Percentiles rank a stretch among this genome's conserved stretches.
Conservation (phyloP, 2,113 vertebrate genomes). For the Calyptommatus sinebrachiatus region DNA sequence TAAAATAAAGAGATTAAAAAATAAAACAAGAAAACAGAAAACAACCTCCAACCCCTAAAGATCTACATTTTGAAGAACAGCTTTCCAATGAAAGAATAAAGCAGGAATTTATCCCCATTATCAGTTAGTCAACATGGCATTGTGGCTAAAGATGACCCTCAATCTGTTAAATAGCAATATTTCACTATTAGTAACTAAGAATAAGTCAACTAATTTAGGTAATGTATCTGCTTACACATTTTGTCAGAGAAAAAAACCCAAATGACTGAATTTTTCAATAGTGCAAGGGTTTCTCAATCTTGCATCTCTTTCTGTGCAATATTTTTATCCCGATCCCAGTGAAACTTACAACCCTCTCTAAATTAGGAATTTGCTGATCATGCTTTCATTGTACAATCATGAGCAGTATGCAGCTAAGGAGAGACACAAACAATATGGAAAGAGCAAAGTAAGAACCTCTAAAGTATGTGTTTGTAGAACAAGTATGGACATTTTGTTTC, state of each 20-base stretch:
- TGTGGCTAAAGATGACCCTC: constrained; percentile 17
- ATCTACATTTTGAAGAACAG: background rate
- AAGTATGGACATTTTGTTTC: no score
- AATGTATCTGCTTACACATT: background rate
- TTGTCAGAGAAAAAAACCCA: background rate
- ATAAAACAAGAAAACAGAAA: background rate
- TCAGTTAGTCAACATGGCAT: background rate
- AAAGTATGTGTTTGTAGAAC: no score
- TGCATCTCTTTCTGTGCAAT: no score
- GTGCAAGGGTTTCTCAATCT: background rate
- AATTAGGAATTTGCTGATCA: no score
- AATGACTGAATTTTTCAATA: background rate
- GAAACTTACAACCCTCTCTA: no score
- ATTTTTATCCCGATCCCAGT: no score
- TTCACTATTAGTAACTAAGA: constrained; percentile 10
- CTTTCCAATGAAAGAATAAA: background rate
- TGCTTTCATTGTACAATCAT: no score
- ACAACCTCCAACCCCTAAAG: no score
- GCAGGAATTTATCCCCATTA: background rate
- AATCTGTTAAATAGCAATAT: constrained; percentile 36
- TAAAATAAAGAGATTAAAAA: constrained; percentile 1
- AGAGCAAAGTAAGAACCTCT: no score
- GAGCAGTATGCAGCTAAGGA: no score
- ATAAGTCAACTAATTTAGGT: constrained; percentile 1
- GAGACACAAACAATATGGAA: no score